Percentiles rank a stretch among this genome's conserved stretches.
Evolutionary conservation across 2,888 invertebrate species (phyloP).

Genomic region (Leptinotarsa juncta): DNA sequence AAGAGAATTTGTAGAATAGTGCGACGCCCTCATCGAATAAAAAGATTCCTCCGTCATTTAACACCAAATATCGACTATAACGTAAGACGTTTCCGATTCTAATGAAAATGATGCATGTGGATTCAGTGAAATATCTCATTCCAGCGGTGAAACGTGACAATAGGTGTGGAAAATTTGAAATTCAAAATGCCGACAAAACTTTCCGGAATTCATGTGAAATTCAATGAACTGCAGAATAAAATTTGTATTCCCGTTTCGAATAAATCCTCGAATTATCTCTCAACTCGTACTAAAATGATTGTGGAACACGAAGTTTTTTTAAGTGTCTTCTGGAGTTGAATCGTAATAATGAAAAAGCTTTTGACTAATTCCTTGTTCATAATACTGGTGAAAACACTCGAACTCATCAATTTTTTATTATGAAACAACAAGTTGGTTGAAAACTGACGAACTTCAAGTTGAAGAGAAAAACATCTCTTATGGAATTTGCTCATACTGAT

Average conservation of each 20-base stretch:
- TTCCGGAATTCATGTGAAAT: slow-evolving; percentile 38
- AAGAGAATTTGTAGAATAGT: neutral
- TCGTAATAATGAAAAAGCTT: neutral
- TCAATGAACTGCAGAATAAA: slow-evolving; percentile 38
- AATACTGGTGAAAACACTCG: neutral
- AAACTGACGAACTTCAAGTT: too few relatives aligned
- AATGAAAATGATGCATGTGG: slow-evolving; percentile 29
- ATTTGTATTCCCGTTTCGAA: slow-evolving; percentile 38
- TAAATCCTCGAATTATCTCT: slow-evolving; percentile 35
- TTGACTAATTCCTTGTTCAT: neutral
- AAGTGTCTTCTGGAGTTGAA: slow-evolving; percentile 9
- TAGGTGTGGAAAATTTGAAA: slow-evolving; percentile 36
- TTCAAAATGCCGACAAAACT: slow-evolving; percentile 38
- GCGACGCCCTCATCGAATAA: neutral
- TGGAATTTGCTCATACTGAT: too few relatives aligned
- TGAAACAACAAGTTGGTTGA: too few relatives aligned
- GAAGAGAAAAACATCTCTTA: too few relatives aligned
- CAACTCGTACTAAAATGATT: slow-evolving; percentile 31
- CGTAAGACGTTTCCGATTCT: slow-evolving; percentile 24
- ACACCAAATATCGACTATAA: slow-evolving; percentile 9
- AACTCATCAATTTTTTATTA: too few relatives aligned
- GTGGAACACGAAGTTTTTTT: slow-evolving; percentile 12
- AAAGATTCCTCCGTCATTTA: neutral
- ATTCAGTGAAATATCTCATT: slow-evolving; percentile 30
- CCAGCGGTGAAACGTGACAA: slow-evolving; percentile 31